Evolutionary conservation across 37 sponge, comb jelly and placozoan species (phyloP).

Genomic region (Amphimedon queenslandica): DNA sequence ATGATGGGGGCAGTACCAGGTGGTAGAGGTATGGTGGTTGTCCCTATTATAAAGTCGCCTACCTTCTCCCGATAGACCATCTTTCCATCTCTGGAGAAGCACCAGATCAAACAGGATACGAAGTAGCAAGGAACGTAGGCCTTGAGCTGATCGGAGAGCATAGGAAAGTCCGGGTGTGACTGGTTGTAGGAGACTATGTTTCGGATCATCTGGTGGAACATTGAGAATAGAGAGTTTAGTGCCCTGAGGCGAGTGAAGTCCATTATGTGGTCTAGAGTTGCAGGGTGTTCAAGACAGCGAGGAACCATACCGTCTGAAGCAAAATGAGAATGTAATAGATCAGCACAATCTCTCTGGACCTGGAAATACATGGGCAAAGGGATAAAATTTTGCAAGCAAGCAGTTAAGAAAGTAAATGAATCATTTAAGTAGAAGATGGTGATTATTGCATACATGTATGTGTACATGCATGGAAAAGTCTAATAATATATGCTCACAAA

Average conservation of each 20-base stretch:
- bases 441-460: too few species aligned
- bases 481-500: too few species aligned
- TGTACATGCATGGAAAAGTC: too few species aligned
- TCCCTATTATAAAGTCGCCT: slow-evolving; percentile 87
- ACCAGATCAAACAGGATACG: slow-evolving; percentile 85
- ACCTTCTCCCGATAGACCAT: slow-evolving; percentile 69
- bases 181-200: slow-evolving; percentile 89
- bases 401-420: too few species aligned
- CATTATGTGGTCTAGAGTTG: slow-evolving; percentile 89
- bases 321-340: slow-evolving; percentile 72
- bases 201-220: slow-evolving; percentile 87
- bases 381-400: too few species aligned
- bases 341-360: slow-evolving; percentile 86
- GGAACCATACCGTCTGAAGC: slow-evolving; percentile 79
- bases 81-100: slow-evolving; percentile 90
- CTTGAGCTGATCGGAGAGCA: slow-evolving; percentile 79
- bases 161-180: slow-evolving; percentile 94
- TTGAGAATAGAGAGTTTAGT: slow-evolving; percentile 89
- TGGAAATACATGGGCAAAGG: too few species aligned
- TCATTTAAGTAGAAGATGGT: not conserved
- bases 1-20: slow-evolving; percentile 64
- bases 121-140: slow-evolving; percentile 82
- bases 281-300: slow-evolving; percentile 70
- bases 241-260: slow-evolving; percentile 93
- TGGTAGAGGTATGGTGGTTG: slow-evolving; percentile 94